Conservation (phyloP, 2,888 invertebrate species). For the Conomelus anceps region DNA sequence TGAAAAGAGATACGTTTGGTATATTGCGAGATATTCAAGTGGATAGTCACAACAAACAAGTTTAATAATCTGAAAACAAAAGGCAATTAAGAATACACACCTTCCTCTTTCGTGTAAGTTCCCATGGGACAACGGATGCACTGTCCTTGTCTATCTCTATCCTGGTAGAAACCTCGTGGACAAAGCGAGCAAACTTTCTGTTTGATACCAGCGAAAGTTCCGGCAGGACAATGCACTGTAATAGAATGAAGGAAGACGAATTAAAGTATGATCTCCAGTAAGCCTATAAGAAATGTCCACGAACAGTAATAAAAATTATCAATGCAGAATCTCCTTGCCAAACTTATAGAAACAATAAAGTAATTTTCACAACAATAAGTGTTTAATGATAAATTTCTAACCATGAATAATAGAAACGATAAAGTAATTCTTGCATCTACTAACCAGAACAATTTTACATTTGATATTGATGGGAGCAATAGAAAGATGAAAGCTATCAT, state of each 20-base stretch:
- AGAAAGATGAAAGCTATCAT: no score
- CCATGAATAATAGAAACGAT: no score
- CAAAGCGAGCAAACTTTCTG: conserved; percentile 89
- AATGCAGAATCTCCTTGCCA: no score
- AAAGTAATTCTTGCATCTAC: no score
- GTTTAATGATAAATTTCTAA: no score
- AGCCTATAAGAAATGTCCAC: neutral
- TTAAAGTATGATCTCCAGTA: neutral
- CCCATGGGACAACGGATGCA: conserved; percentile 88
- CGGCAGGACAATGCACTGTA: conserved; percentile 92
- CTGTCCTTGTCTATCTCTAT: conserved; percentile 79
- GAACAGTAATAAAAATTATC: neutral
- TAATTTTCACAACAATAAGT: no score
- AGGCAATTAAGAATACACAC: conserved; percentile 23
- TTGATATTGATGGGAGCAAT: no score
- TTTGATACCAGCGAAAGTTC: conserved; percentile 84
- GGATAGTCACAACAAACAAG: neutral
- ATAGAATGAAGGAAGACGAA: conserved; percentile 35
- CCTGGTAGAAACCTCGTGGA: conserved; percentile 88
- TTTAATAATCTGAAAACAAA: neutral
- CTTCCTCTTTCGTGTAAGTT: conserved; percentile 86
- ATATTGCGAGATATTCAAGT: no score
- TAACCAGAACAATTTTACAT: no score
- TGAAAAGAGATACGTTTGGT: no score
- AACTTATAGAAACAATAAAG: no score